Evolutionary conservation across 2,888 invertebrate species (phyloP), one percentile per base, ranked within the genome.

Genomic region (Phrixothrix hirtus): DNA sequence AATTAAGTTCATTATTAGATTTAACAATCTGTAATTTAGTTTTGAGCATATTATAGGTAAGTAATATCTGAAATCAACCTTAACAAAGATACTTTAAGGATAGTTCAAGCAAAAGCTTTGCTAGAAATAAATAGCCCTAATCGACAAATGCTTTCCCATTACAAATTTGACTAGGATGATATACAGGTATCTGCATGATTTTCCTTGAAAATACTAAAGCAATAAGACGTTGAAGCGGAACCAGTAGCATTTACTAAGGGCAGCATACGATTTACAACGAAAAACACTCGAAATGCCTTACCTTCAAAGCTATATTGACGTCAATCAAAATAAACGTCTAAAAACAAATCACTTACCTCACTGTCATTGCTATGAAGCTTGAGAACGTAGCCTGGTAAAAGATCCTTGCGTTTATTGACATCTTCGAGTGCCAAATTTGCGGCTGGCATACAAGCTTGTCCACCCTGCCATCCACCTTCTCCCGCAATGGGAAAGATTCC

Each of bases 401-500:
- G 83, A 78, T 95, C 91, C 55, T 84, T 83, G 64, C 88, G 83
- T 43, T 85, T 86, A 80, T 98, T 99, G 63, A 99, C 95, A 78
- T 98, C 97, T 67, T 92, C 89, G 69, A 99, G 83, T 25, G 99
- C 99, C 78, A 99, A 85, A 73, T 91, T 86, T 50, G 97, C 97
- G 32, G 99, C 98, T 26, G 99, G 98, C 83, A 92, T 91, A 78
- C 98, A 99, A 6, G 97, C 97, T 75, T 94, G 92, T 2, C 98
- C 98, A 25, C 98, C 98, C 71, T 97, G 95, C 97, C 97, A 98
- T 65, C 96, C 96, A 39, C 95, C 94, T 70, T 92, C 89, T 38
- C 95, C 97, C 47, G 85, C 88, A 81, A 98, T 97, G 27, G 99
- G 98, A 77, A 99, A 99, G 70, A 98, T 96, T 44, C 95, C 98